These are phyloP conservation scores for Diachasma alloeum DNA, from an alignment of 1,140 invertebrate genomes.

Conservation along the genomic window DNA sequence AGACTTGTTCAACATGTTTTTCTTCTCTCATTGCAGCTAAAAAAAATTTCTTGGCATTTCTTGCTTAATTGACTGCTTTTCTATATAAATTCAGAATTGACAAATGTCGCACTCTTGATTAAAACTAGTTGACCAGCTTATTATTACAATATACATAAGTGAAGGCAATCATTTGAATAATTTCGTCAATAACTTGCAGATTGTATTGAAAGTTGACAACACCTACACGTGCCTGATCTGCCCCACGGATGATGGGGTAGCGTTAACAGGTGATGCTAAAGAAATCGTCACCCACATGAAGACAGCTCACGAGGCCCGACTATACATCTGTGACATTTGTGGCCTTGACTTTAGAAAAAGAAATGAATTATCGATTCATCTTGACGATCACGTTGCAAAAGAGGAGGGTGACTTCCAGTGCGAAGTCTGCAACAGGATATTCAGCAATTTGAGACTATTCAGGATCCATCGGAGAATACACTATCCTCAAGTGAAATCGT, in stretches of 20 bases:
- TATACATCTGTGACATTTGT: conserved; percentile 79
- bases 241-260: conserved; percentile 54
- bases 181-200: too few relatives aligned
- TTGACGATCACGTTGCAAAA: conserved; percentile 72
- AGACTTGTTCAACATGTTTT: too few relatives aligned
- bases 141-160: too few relatives aligned
- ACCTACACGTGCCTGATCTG: conserved; percentile 72
- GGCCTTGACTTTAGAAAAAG: conserved; percentile 71
- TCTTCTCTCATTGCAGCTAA: too few relatives aligned
- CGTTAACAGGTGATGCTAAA: conserved; percentile 66
- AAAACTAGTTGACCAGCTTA: too few relatives aligned
- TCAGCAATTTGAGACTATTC: conserved; percentile 70
- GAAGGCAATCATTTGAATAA: too few relatives aligned
- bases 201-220: conserved; percentile 64
- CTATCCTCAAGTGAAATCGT: conserved; percentile 70
- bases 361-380: conserved; percentile 71
- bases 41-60: too few relatives aligned
- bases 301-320: conserved; percentile 66
- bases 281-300: conserved; percentile 71
- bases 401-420: conserved; percentile 73
- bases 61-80: too few relatives aligned
- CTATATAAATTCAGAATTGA: too few relatives aligned
- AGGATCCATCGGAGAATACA: conserved; percentile 72
- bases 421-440: conserved; percentile 72
- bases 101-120: too few relatives aligned